Base-by-base conservation (phyloP, 2,888 invertebrate genomes). In the Hyles lineata region DNA sequence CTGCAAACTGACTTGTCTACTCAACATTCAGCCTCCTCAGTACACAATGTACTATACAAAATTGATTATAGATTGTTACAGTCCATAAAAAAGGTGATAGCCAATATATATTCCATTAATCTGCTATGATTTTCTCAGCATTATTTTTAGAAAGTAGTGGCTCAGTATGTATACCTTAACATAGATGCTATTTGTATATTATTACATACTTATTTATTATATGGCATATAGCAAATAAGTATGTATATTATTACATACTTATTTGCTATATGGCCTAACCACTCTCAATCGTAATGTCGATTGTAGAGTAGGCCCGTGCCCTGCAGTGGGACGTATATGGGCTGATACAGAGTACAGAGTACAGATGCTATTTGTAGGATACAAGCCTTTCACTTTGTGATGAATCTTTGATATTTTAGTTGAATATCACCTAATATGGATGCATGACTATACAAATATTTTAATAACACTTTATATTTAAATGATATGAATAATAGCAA, bases 351-450 rank as follows among this genome's bases (percentile, higher is more conserved):
- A n/a, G n/a, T n/a, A n/a, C n/a, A n/a, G n/a, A n/a, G n/a, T n/a
- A n/a, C n/a, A 35, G 29, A n/a, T 62, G 11, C 19, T 15, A n/a
- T 62, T 9, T 35, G 6, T 23, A 67, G 21, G 43, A 50, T 50
- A 67, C 50, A 50, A n/a, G 21, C 67, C 43, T 67, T 67, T 67
- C 67, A 67, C 67, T 67, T 50, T 67, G 23, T 17, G 17, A 67
- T 7, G 23, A 19, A 21, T 63, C 32, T 21, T 32, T 21, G 35
- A 35, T 9, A 35, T 35, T 35, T 35, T 3, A 29, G 29, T 29
- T 29, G 29, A 29, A 29, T 29, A 11, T 35, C 11, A 43, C 11
- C 15, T 43, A 43, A 43, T 7, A 35, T 43, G 43, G 15, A 43
- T 43, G 43, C 35, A 35, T 29, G 29, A 2, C 29, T 2, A 1